Percentiles rank a stretch among this genome's conserved stretches.
phyloP scores from a whole-genome alignment of 1,140 invertebrate species.

The Mizuhopecten yessoensis region DNA sequence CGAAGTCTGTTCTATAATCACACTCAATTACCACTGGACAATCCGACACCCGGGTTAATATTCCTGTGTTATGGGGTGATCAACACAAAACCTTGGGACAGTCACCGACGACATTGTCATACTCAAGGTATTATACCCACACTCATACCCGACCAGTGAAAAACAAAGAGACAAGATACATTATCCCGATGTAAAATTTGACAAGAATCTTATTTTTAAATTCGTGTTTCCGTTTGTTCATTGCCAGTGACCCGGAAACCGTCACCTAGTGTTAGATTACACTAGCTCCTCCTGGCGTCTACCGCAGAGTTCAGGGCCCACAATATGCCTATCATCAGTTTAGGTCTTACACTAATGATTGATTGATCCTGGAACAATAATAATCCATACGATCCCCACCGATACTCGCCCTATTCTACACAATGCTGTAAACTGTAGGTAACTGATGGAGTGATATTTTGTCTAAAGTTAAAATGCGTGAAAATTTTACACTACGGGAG shows the following conservation, averaged over 20 bases:
- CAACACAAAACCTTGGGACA: not conserved
- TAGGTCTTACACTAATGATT: not conserved
- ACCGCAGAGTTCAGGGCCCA: not conserved
- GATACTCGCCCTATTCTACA: not conserved
- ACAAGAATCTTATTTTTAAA: constrained; percentile 40
- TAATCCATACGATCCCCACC: not conserved
- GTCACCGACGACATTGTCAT: not conserved
- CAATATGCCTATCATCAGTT: constrained; percentile 24
- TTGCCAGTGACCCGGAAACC: not conserved
- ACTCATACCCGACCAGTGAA: not conserved
- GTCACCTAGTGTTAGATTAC: not conserved
- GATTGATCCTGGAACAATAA: not conserved
- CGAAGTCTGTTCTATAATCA: constrained; percentile 27
- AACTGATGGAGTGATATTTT: not conserved
- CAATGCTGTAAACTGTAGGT: not conserved
- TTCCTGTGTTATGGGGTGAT: not conserved
- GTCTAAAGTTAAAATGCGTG: not conserved
- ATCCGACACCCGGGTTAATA: not conserved
- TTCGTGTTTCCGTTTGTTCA: not conserved
- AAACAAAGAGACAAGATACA: constrained; percentile 29
- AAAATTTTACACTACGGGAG: not conserved
- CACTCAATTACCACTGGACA: constrained; percentile 16
- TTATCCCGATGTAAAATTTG: constrained; percentile 34
- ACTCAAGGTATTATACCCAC: not conserved
- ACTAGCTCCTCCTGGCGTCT: not conserved